Evolutionary conservation across 2,888 invertebrate species (phyloP).

Genomic region (Apomyelois bistriatella): DNA sequence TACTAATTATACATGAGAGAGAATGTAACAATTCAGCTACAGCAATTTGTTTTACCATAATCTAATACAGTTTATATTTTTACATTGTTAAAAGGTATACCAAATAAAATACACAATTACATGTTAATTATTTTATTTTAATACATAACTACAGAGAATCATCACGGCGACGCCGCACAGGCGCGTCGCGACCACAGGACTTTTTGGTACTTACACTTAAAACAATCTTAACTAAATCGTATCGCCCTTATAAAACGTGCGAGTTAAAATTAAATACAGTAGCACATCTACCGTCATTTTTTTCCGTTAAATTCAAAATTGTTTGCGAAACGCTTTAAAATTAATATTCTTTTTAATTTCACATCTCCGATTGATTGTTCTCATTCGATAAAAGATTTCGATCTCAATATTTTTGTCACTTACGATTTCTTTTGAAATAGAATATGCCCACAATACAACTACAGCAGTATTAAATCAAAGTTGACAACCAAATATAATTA

Average conservation of each 20-base stretch:
- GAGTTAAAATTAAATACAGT: background rate
- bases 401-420: background rate
- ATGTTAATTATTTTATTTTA: slow-evolving; percentile 65
- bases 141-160: slow-evolving; percentile 74
- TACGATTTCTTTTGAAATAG: slow-evolving; percentile 1
- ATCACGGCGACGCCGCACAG: slow-evolving; percentile 40
- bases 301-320: background rate
- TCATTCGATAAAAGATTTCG: background rate
- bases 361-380: slow-evolving; percentile 1
- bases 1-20: no score
- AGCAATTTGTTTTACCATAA: no score
- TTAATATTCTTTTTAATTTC: slow-evolving; percentile 3
- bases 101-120: slow-evolving; percentile 21
- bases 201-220: slow-evolving; percentile 64
- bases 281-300: background rate
- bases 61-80: no score
- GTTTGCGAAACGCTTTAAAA: background rate
- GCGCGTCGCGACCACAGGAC: slow-evolving; percentile 35
- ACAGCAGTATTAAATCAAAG: background rate
- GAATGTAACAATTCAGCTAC: no score
- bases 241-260: slow-evolving; percentile 10
- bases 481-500: background rate
- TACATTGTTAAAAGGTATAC: slow-evolving; percentile 29
- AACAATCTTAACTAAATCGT: slow-evolving; percentile 25
- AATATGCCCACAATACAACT: background rate